Conservation (phyloP, 1,140 invertebrate species). For the Macrocentrus cingulum region DNA sequence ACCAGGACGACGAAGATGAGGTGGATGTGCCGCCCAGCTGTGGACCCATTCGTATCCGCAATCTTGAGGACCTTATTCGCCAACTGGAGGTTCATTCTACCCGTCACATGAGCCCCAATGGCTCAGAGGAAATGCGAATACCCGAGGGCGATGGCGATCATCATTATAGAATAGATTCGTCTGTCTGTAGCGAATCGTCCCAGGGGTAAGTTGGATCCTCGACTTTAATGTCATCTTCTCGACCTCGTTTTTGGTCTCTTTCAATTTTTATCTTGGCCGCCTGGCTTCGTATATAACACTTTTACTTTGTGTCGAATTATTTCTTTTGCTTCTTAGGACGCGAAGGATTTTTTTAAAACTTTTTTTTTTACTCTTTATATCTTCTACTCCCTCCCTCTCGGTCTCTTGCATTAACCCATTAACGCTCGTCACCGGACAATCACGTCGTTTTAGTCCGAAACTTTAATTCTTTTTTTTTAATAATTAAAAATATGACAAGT, state of each 20-base stretch:
- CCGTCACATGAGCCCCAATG: conserved; percentile 85
- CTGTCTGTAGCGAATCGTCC: conserved; percentile 72
- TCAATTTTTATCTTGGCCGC: conserved; percentile 18
- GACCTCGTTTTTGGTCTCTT: neutral
- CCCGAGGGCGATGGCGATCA: conserved; percentile 88
- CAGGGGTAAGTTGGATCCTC: conserved; percentile 65
- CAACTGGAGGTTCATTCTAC: conserved; percentile 87
- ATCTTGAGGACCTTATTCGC: conserved; percentile 86
- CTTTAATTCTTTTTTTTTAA: too few species aligned
- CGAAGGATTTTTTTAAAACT: conserved; percentile 10
- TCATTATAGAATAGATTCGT: conserved; percentile 82
- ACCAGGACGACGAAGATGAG: conserved; percentile 60
- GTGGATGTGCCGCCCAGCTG: conserved; percentile 69
- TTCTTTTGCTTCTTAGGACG: conserved; percentile 10
- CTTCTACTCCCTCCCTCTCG: conserved; percentile 17
- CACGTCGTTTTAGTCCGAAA: too few species aligned
- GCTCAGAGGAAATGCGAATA: conserved; percentile 88
- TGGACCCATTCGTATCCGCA: conserved; percentile 80
- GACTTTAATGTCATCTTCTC: neutral
- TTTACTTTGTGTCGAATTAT: neutral
- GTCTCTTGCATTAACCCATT: conserved; percentile 10
- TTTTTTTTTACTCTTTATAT: conserved; percentile 20
- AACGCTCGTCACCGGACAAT: neutral
- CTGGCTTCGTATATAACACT: conserved; percentile 15
- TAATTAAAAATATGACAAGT: too few species aligned